Evolutionary conservation across 2,797 vertebrate genomes (phyloP).

Genomic region (Liparis tanakae): DNA sequence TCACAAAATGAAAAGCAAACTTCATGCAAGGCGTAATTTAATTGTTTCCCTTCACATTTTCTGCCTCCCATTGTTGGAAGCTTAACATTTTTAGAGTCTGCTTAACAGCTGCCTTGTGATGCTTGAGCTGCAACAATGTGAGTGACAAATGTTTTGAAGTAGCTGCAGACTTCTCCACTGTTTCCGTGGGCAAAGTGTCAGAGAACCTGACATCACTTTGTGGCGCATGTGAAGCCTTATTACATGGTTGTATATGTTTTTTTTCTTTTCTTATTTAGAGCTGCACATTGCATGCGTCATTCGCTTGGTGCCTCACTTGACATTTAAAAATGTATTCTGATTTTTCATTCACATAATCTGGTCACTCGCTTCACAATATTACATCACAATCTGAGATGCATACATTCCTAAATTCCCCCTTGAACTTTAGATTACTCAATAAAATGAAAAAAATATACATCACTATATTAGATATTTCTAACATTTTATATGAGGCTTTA

Average conservation of each 20-base stretch:
- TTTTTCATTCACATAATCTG: background rate
- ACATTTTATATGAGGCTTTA: background rate
- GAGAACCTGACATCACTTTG: constrained; percentile 59
- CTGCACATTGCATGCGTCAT: constrained; percentile 31
- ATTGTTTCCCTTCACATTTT: constrained; percentile 90
- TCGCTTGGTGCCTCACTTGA: background rate
- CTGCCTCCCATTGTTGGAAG: constrained; percentile 87
- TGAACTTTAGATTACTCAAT: background rate
- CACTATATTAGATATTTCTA: background rate
- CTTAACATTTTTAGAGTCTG: constrained; percentile 85
- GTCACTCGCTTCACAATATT: background rate
- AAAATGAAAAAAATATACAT: background rate
- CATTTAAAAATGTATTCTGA: background rate
- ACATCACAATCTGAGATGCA: constrained; percentile 4
- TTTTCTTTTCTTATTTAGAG: constrained; percentile 22
- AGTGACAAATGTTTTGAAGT: constrained; percentile 80
- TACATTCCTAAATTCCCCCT: background rate
- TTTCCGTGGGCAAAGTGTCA: constrained; percentile 58
- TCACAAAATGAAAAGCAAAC: constrained; percentile 92
- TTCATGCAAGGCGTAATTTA: constrained; percentile 90
- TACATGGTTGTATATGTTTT: constrained; percentile 35
- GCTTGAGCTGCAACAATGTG: constrained; percentile 82
- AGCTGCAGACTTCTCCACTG: constrained; percentile 68
- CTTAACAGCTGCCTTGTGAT: constrained; percentile 81
- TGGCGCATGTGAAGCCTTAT: constrained; percentile 50